Base-by-base conservation (phyloP, 2,113 vertebrate genomes). In the Sceloporus undulatus region DNA sequence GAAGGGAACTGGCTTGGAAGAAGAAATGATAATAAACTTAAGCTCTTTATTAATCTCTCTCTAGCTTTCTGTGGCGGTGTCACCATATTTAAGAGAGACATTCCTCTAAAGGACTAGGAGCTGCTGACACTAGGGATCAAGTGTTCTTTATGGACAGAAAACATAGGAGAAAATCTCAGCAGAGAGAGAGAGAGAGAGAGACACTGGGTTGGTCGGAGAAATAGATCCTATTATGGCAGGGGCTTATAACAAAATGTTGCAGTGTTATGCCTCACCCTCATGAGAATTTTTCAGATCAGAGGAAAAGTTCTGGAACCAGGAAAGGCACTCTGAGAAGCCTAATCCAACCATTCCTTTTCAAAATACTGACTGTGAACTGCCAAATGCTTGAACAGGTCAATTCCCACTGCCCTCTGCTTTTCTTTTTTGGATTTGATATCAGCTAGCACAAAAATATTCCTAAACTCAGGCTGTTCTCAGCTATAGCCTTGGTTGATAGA, bases 1-100 rank as follows among this genome's bases (percentile, higher is more conserved):
- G 21, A 38, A 56, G 70, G 62, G 79, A 56, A 76, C 38, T 25
- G 23, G 71, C 42, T 70, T 74, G 79, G 86, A 82, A 38, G 40
- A 10, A 65, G 66, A 40, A 66, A 73, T 7, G 52, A 74, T 73
- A 79, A 75, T 54, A 87, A 74, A 52, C 8, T 62, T 82, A 48
- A 81, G 54, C 34, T 81, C 54, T 66, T 82, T 88, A 75, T 76
- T 75, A 48, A 82, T 87, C 79, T 25, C 40, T 76, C 62, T 56
- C 59, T 40, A 66, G 76, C 11, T 88, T 62, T 66, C 85, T 18
- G 82, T 21, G 38, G 2, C 40, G 66, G 19, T 8, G 3, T 75
- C 56, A 82, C 56, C 27, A 42, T 29, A 42, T n/a, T 9, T 68
- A 66, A 82, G 40, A 25, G 21, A 42, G 79, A 74, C 38, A 19